phyloP scores from a whole-genome alignment of 1,140 invertebrate genomes.

The Zeugodacus cucurbitae region DNA sequence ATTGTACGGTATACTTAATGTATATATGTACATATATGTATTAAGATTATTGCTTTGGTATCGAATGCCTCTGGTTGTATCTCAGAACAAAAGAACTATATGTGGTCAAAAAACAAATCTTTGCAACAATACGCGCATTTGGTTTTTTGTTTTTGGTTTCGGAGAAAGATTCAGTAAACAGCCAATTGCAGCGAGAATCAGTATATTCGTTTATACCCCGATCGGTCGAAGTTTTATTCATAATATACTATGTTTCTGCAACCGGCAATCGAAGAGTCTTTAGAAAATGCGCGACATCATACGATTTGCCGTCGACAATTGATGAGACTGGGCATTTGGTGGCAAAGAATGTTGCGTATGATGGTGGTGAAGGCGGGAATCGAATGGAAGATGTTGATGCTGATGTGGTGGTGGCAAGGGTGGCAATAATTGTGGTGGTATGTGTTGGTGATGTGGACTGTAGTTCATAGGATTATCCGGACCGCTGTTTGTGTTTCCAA shows the following conservation, averaged over 20 bases:
- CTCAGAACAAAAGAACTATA: not conserved
- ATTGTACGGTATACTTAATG: conserved; percentile 33
- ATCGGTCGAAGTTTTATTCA: not conserved
- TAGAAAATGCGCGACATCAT: conserved; percentile 65
- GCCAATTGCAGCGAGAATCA: not conserved
- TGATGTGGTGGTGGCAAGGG: conserved; percentile 46
- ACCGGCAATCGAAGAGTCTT: conserved; percentile 39
- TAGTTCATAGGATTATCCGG: conserved; percentile 34
- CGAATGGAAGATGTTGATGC: conserved; percentile 46
- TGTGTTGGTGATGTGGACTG: conserved; percentile 39
- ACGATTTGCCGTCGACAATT: conserved; percentile 50
- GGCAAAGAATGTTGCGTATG: conserved; percentile 42
- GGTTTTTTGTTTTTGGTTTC: not conserved
- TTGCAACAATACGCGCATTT: not conserved
- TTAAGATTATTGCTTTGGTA: conserved; percentile 35
- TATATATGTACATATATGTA: not conserved
- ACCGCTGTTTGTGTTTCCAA: not conserved
- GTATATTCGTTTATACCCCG: not conserved
- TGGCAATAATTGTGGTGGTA: not conserved
- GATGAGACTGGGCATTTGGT: conserved; percentile 47
- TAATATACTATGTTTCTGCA: not conserved
- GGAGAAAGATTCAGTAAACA: not conserved
- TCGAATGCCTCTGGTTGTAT: conserved; percentile 34
- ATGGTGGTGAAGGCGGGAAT: conserved; percentile 38
- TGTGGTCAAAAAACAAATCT: not conserved